Conservation (phyloP, 35 echinoderm and acorn worm species). For the Apostichopus japonicus region DNA sequence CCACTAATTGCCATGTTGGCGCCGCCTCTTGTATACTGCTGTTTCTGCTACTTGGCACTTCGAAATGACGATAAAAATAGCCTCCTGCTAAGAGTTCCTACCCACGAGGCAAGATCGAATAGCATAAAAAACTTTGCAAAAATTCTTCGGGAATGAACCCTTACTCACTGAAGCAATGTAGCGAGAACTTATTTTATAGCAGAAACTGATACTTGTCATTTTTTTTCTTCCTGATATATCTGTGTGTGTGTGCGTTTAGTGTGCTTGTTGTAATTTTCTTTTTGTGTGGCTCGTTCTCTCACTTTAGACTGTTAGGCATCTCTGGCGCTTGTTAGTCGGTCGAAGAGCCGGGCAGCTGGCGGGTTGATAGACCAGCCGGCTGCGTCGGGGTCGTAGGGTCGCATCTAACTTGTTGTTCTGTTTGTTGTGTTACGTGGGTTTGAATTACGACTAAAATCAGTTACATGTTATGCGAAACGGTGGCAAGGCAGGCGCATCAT, state of each 20-base stretch:
- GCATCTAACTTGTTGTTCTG: constrained; percentile 46
- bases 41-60: constrained; percentile 13
- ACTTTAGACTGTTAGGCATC: constrained; percentile 57
- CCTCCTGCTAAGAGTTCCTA: constrained; percentile 51
- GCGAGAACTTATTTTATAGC: constrained; percentile 16
- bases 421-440: constrained; percentile 60
- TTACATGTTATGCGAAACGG: constrained; percentile 50
- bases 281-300: not conserved
- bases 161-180: constrained; percentile 51
- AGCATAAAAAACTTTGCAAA: constrained; percentile 35
- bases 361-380: constrained; percentile 60
- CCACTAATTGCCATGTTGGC: not conserved
- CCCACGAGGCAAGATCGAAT: constrained; percentile 45
- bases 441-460: constrained; percentile 47
- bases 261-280: not conserved
- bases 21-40: constrained; percentile 11
- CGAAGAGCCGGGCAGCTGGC: constrained; percentile 37
- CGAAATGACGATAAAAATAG: constrained; percentile 35
- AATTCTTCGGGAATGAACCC: constrained; percentile 30
- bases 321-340: constrained; percentile 54
- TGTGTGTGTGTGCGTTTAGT: not conserved
- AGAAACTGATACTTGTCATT: constrained; percentile 44
- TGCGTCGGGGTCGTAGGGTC: constrained; percentile 37
- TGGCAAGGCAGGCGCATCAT: not conserved
- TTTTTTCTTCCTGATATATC: not conserved